Evolutionary conservation across 2,113 vertebrate genomes (phyloP), one percentile per base, ranked within the genome.

Genomic region (Paratilapia polleni): DNA sequence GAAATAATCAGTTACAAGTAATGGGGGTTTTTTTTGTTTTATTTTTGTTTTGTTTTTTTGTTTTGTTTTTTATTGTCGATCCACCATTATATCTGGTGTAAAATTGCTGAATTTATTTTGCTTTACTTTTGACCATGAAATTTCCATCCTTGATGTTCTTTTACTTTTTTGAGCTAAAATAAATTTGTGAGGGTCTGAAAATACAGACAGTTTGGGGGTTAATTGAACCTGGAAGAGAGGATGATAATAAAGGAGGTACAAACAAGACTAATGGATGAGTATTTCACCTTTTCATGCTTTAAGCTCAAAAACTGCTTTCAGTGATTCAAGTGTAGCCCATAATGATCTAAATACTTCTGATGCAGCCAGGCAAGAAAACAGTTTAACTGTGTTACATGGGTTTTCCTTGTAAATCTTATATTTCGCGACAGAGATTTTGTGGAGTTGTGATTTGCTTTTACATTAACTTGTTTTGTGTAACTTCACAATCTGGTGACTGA

Each of bases 281-380:
- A 26, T 47, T 68, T 49, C 5, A 17, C 47, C 47, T 17, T 49
- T 49, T 49, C 47, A 49, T 49, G 5, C 14, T 47, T 49, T 6
- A 49, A 4, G 17, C 14, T 15, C 5, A 49, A 15, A 49, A 49
- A 49, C 47, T 5, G 14, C 13, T 68, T 0, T 66, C 63, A 66
- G 38, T 17, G 64, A 68, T 6, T 68, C 43, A 70, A 31, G 49
- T 1, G 2, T 47, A 26, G 24, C 41, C 22, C 57, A 12, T 24
- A 22, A 28, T 47, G 13, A 34, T 73, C 12, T 77, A 79, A 91
- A 89, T 78, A 88, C 66, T 86, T 76, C 61, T 36, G 60, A 75
- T 84, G 88, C 1, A 28, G 85, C 59, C 22, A 61, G 68, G 61
- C 43, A 74, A 28, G 60, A 87, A 79, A 85, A 81, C 66, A 68